Percentiles rank a stretch among this genome's conserved stretches.
Evolutionary conservation across 2,113 vertebrate species (phyloP).

Genomic region (Calidris pygmaea): DNA sequence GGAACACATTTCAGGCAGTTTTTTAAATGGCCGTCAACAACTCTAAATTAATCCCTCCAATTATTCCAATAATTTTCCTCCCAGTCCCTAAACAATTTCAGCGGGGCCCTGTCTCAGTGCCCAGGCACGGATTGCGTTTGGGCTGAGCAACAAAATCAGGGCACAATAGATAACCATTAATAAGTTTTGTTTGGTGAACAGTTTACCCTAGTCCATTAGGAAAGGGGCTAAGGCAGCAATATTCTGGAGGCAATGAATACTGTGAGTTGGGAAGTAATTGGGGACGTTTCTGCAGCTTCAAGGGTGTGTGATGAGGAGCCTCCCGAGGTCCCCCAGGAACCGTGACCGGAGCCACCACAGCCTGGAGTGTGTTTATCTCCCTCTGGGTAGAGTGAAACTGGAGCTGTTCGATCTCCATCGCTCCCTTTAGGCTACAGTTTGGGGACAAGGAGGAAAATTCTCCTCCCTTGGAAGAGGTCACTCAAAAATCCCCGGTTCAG

Average conservation of each 20-base stretch:
- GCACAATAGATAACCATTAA: background rate
- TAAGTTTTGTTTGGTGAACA: background rate
- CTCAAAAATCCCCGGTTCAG: background rate
- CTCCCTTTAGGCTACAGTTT: background rate
- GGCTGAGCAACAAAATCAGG: background rate
- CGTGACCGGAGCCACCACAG: background rate
- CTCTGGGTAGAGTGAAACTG: background rate
- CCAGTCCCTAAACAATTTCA: background rate
- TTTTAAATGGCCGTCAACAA: background rate
- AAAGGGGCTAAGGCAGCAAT: background rate
- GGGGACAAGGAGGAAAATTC: background rate
- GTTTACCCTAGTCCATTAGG: background rate
- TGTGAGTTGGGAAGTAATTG: background rate
- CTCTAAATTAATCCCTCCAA: background rate
- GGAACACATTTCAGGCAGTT: background rate
- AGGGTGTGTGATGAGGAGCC: background rate
- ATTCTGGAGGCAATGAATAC: background rate
- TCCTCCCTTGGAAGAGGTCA: background rate
- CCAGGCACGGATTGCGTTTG: accelerated
- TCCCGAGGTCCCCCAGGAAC: background rate
- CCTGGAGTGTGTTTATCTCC: accelerated
- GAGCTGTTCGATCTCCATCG: background rate
- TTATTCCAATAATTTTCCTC: background rate
- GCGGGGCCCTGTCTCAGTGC: background rate
- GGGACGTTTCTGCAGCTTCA: background rate